These are phyloP conservation scores for Leuciscus idus DNA, from an alignment of 2,113 vertebrate genomes.

Conservation along the genomic window DNA sequence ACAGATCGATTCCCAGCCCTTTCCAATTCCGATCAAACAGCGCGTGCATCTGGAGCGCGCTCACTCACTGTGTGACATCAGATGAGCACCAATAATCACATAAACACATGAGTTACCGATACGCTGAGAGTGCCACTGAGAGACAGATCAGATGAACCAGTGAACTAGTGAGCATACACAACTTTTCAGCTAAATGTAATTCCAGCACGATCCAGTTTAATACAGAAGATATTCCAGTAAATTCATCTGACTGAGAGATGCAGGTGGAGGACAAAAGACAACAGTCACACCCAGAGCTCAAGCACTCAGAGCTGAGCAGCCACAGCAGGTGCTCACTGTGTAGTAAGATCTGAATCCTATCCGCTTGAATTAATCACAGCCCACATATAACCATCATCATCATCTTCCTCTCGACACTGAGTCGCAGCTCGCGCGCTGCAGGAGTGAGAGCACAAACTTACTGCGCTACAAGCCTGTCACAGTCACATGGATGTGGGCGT, in stretches of 20 bases:
- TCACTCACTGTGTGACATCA: slow-evolving; percentile 56
- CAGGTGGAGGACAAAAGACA: slow-evolving; percentile 43
- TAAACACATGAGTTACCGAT: background rate
- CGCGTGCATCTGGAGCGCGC: slow-evolving; percentile 80
- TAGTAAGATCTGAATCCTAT: background rate
- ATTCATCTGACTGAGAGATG: slow-evolving; percentile 23
- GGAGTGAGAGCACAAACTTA: slow-evolving; percentile 13
- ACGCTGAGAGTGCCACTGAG: background rate
- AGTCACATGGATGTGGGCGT: slow-evolving; percentile 57
- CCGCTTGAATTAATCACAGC: background rate
- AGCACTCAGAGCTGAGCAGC: slow-evolving; percentile 50
- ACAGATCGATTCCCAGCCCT: slow-evolving; percentile 74
- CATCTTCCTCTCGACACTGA: background rate
- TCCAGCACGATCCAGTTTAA: background rate
- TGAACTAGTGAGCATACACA: background rate
- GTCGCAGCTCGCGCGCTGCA: background rate
- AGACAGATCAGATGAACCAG: background rate
- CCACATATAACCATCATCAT: background rate
- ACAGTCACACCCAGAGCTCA: slow-evolving; percentile 68
- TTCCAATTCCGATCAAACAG: slow-evolving; percentile 80
- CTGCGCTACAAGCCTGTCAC: background rate
- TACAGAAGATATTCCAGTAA: background rate
- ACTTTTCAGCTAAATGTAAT: slow-evolving; percentile 12
- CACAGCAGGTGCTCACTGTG: slow-evolving; percentile 37
- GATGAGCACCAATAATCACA: background rate